Conservation (phyloP, 1,140 invertebrate genomes). For the Pogonomyrmex barbatus region DNA sequence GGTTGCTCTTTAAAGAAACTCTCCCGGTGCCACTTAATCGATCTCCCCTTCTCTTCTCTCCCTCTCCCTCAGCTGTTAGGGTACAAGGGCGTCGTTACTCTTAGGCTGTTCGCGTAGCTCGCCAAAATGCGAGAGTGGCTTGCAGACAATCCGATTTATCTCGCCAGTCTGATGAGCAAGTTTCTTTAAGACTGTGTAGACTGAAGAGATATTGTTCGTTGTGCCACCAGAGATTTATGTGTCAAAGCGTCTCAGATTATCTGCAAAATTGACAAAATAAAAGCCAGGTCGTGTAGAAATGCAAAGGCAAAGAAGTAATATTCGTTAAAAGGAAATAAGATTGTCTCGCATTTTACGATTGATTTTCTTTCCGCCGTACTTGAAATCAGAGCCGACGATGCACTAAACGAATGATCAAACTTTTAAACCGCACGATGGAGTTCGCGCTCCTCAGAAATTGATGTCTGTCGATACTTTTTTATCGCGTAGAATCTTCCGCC, state of each 20-base stretch:
- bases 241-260: background rate
- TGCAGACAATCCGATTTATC: constrained; percentile 62
- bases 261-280: background rate
- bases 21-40: constrained; percentile 74
- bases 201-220: constrained; percentile 3
- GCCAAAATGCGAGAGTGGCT: constrained; percentile 36
- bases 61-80: constrained; percentile 56
- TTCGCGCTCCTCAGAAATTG: constrained; percentile 19
- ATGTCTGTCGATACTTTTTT: constrained; percentile 44
- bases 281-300: background rate
- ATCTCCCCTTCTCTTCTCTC: constrained; percentile 26
- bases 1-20: constrained; percentile 73
- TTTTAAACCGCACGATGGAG: constrained; percentile 40
- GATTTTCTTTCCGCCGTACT: constrained; percentile 12
- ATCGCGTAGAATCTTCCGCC: constrained; percentile 20
- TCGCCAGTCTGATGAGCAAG: constrained; percentile 27
- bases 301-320: background rate
- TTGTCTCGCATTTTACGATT: background rate
- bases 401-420: constrained; percentile 43
- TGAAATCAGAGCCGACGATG: constrained; percentile 42
- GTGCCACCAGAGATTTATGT: background rate
- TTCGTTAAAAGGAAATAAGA: background rate
- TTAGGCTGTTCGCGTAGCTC: background rate
- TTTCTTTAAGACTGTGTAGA: constrained; percentile 7
- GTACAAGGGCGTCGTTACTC: constrained; percentile 37